Base-by-base conservation (phyloP, 2,888 invertebrate species). In the Hirtodrosophila cameraria region DNA sequence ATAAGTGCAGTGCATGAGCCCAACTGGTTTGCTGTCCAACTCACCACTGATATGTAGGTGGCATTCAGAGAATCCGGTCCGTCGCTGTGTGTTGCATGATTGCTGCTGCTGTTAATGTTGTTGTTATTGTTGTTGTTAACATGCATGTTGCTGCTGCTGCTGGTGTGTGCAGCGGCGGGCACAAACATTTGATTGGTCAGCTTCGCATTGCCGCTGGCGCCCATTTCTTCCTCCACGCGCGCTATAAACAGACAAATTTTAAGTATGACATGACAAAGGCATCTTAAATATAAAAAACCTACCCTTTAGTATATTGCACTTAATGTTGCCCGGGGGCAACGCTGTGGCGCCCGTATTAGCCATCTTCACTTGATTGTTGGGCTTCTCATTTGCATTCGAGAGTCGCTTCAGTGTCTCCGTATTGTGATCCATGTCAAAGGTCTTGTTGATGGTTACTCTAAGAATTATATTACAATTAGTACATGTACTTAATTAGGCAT, bases 251-350 rank as follows among this genome's bases (percentile, higher is more conserved):
- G 2, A 23, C 31, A 30, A 5, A 30, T 9, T 7, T 25, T 38
- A 11, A 6, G 9, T 1, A 20, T 13, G n/a, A 20, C 23, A 8
- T n/a, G n/a, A 9, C 9, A 13, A 5, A 11, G 8, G 1, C 0
- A 6, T 5, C 1, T 3, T 2, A 28, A 15, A 6, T n/a, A 23
- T 7, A 18, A 6, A 5, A 18, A 15, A 9, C 80, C 93, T 93
- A 91, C 96, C 96, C 93, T 98, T 98, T 50, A 98, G 92, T 89
- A 98, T 97, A 92, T 96, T 98, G 91, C 98, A 98, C 91, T 98
- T 98, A 65, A 98, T 93, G 88, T 97, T 96, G 70, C 97, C 97
- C 6, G 96, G 96, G 38, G 97, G 97, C 59, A 97, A 39, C 15
- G 96, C 94, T 0, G 91, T 88, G 18, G 92, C 93, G 28, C 93